These are phyloP conservation scores for Oreonectes daqikongensis DNA, from an alignment of 2,797 vertebrate species.

Conservation along the genomic window DNA sequence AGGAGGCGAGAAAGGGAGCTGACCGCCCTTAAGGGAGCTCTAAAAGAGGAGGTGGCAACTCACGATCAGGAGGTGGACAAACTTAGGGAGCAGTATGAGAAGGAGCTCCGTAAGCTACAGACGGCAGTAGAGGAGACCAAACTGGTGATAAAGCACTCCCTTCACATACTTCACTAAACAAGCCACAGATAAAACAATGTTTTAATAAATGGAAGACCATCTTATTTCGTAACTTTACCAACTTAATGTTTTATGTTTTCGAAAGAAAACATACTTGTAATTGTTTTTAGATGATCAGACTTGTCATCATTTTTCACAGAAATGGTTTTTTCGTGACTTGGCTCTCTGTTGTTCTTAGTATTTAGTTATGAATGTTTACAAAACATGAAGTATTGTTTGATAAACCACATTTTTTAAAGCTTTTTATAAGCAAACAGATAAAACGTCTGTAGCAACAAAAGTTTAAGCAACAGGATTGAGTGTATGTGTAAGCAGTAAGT, in stretches of 20 bases:
- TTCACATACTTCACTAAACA: background rate
- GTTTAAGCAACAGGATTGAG: constrained; percentile 1
- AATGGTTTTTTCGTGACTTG: constrained; percentile 38
- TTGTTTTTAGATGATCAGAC: constrained; percentile 23
- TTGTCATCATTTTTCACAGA: constrained; percentile 53
- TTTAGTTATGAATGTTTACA: constrained; percentile 11
- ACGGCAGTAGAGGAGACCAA: constrained; percentile 81
- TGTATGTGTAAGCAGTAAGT: background rate
- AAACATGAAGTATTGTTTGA: background rate
- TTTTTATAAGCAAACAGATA: background rate
- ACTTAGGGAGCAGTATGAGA: constrained; percentile 88
- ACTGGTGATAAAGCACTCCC: constrained; percentile 74
- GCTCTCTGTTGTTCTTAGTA: background rate
- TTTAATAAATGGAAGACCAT: background rate
- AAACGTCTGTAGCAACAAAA: too few species aligned
- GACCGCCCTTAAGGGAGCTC: constrained; percentile 91
- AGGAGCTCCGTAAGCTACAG: constrained; percentile 81
- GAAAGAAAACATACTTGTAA: too few species aligned
- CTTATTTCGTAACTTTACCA: too few species aligned
- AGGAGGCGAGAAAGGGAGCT: constrained; percentile 91
- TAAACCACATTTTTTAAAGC: background rate
- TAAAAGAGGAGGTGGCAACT: constrained; percentile 94
- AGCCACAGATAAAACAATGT: background rate
- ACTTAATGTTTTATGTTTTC: background rate
- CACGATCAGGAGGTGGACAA: constrained; percentile 94